Evolutionary conservation across 1,140 invertebrate genomes (phyloP).

Genomic region (Danaus melanippus): DNA sequence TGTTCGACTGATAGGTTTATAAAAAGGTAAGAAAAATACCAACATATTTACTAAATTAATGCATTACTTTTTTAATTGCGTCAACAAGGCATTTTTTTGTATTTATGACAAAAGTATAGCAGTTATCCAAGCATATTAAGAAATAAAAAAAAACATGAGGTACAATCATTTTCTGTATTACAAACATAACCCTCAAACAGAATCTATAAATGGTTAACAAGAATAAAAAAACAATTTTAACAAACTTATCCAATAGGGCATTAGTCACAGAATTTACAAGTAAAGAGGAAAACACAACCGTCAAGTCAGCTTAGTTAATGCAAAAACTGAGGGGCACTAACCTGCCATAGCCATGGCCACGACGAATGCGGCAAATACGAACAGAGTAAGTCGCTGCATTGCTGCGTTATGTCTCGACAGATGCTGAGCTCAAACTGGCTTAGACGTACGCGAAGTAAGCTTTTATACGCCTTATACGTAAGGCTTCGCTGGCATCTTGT

Average conservation of each 20-base stretch:
- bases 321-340: conserved; percentile 63
- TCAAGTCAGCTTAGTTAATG: conserved; percentile 26
- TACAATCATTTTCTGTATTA: too few species aligned
- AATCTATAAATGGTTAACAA: too few species aligned
- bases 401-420: conserved; percentile 34
- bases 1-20: too few species aligned
- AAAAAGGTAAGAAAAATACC: too few species aligned
- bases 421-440: conserved; percentile 46
- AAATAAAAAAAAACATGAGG: too few species aligned
- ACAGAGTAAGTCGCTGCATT: conserved; percentile 45
- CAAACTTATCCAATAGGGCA: conserved; percentile 30
- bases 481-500: conserved; percentile 22
- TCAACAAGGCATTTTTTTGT: too few species aligned
- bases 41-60: too few species aligned
- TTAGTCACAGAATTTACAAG: conserved; percentile 25
- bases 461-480: conserved; percentile 45
- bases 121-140: too few species aligned
- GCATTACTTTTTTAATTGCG: too few species aligned
- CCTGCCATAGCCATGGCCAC: conserved; percentile 55
- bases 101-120: too few species aligned
- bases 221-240: conserved; percentile 19
- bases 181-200: too few species aligned
- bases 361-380: conserved; percentile 38
- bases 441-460: conserved; percentile 23
- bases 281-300: conserved; percentile 31